A percentile compares a stretch with the other conserved stretches of the same genome.
Conservation (phyloP, 2,113 vertebrate genomes). For the Empidonax traillii region DNA sequence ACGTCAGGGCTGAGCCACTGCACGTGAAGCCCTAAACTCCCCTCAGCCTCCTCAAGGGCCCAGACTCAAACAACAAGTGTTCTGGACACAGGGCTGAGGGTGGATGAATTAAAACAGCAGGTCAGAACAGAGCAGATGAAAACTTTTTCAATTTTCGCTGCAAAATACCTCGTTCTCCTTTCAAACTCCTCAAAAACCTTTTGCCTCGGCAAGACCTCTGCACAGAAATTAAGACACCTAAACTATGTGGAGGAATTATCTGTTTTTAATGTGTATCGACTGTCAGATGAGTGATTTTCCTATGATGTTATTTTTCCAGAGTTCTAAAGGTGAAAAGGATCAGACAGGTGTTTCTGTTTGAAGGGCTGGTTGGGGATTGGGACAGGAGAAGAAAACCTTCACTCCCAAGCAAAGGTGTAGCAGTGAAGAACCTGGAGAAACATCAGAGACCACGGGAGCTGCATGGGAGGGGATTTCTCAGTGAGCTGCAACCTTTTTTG, state of each 20-base stretch:
- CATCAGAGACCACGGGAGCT: background rate
- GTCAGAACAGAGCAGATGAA: background rate
- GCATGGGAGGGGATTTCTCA: rapidly evolving
- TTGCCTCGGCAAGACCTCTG: background rate
- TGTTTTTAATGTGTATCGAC: background rate
- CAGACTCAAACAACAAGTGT: background rate
- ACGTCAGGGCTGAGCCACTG: background rate
- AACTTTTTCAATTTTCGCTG: rapidly evolving
- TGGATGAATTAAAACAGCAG: background rate
- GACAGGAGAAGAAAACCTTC: background rate
- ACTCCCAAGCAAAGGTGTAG: background rate
- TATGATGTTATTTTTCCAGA: background rate
- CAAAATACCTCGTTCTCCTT: background rate
- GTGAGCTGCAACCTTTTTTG: background rate
- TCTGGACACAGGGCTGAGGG: background rate
- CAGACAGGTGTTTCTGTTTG: background rate
- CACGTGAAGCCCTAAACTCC: background rate
- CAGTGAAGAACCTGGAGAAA: background rate
- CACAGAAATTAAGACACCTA: background rate
- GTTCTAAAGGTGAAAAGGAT: background rate
- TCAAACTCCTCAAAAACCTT: background rate
- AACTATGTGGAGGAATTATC: background rate
- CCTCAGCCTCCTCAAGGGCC: background rate
- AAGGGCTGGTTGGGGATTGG: background rate
- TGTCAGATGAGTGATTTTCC: background rate